Evolutionary conservation across 2,888 invertebrate genomes (phyloP).

Genomic region (Nipponacmea schrenckii): DNA sequence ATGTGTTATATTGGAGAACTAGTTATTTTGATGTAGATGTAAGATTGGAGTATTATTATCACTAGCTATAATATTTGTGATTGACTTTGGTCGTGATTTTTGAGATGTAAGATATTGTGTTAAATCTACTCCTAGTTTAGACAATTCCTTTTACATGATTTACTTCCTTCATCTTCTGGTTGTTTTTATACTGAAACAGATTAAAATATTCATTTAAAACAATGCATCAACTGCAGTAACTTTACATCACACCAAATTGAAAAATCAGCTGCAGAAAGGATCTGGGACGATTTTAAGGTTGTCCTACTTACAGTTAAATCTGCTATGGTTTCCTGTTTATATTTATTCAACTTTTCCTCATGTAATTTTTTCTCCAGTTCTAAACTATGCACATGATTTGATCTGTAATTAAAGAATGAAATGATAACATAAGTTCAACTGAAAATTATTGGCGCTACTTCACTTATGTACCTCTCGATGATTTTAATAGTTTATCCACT

Average conservation of each 20-base stretch:
- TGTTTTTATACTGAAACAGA: constrained; percentile 42
- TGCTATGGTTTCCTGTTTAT: constrained; percentile 38
- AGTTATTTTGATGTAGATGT: constrained; percentile 39
- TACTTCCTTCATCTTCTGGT: constrained; percentile 43
- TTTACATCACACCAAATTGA: neutral
- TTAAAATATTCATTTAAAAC: neutral
- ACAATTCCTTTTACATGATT: constrained; percentile 43
- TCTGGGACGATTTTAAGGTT: neutral
- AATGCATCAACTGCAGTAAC: neutral
- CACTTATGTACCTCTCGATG: too few species aligned
- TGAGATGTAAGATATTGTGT: constrained; percentile 45
- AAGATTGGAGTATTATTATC: constrained; percentile 36
- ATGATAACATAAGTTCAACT: neutral
- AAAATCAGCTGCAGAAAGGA: too few species aligned
- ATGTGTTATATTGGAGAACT: neutral
- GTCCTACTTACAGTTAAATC: constrained; percentile 44
- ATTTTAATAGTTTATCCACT: too few species aligned
- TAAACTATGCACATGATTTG: constrained; percentile 43
- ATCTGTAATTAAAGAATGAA: constrained; percentile 28
- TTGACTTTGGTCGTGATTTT: constrained; percentile 45
- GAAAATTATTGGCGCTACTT: too few species aligned
- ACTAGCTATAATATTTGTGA: constrained; percentile 46
- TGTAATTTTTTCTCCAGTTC: constrained; percentile 42
- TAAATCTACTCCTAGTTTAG: constrained; percentile 50
- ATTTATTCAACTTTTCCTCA: constrained; percentile 39